A percentile compares a stretch with the other conserved stretches of the same genome.
Conservation (phyloP, 2,888 invertebrate species). For the Lithophane leautieri region DNA sequence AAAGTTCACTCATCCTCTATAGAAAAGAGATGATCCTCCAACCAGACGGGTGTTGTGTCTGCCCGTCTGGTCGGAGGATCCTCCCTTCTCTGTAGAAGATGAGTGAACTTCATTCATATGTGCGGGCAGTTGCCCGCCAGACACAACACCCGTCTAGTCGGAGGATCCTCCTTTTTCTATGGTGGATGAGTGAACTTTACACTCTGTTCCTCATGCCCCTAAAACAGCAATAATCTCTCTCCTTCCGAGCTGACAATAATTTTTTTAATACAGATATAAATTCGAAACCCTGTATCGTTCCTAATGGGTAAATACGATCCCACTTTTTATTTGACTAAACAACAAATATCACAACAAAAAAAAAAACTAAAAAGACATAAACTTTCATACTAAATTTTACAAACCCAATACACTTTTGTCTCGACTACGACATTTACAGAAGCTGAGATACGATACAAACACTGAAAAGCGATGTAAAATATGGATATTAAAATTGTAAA, state of each 20-base stretch:
- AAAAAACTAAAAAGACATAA: slow-evolving; percentile 55
- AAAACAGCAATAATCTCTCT: too few species aligned
- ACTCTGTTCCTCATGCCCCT: too few species aligned
- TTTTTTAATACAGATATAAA: background rate
- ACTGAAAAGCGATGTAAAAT: slow-evolving; percentile 42
- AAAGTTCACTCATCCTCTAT: too few species aligned
- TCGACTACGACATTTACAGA: background rate
- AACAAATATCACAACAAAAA: background rate
- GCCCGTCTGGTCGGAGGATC: too few species aligned
- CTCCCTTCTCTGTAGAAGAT: too few species aligned
- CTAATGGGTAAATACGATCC: background rate
- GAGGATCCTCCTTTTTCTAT: too few species aligned
- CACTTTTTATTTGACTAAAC: background rate
- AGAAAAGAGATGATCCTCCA: too few species aligned
- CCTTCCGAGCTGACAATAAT: background rate
- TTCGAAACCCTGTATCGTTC: background rate
- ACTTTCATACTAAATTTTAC: slow-evolving; percentile 38
- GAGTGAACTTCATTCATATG: too few species aligned
- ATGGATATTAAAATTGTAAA: slow-evolving; percentile 33
- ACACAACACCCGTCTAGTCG: too few species aligned
- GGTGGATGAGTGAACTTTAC: too few species aligned
- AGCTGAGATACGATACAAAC: slow-evolving; percentile 2
- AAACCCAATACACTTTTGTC: background rate
- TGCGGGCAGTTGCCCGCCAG: too few species aligned
- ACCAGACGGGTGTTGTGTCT: too few species aligned